These are phyloP conservation scores for Chrosomus eos DNA, from an alignment of 2,797 vertebrate genomes.

Conservation along the genomic window DNA sequence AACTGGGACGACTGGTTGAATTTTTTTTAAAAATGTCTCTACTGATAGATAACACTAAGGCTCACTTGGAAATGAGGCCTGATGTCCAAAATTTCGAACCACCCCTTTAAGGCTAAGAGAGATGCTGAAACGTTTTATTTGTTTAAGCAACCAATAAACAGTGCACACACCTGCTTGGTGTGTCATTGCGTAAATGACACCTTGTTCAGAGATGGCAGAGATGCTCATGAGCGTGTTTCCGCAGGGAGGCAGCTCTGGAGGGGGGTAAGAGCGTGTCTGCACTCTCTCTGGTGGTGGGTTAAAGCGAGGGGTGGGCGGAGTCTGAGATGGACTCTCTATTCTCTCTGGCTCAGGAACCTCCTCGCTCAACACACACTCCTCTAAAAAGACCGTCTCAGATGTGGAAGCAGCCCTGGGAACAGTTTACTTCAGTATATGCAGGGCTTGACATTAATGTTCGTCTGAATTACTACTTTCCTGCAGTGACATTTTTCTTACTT, in stretches of 20 bases:
- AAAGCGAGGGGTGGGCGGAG: conserved; percentile 52
- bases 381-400: background rate
- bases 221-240: conserved; percentile 76
- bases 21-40: too few species aligned
- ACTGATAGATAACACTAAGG: too few species aligned
- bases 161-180: conserved; percentile 77
- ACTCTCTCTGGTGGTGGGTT: conserved; percentile 67
- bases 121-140: background rate
- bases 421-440: background rate
- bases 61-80: too few species aligned
- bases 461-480: background rate
- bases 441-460: background rate
- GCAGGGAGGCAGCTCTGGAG: conserved; percentile 79
- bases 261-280: conserved; percentile 73
- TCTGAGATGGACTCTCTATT: background rate
- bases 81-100: too few species aligned
- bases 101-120: background rate
- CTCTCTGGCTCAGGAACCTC: background rate
- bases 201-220: conserved; percentile 82
- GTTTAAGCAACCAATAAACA: background rate
- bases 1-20: too few species aligned
- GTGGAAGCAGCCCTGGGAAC: conserved; percentile 3
- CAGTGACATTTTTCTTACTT: conserved; percentile 69
- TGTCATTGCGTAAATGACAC: conserved; percentile 84
- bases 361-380: background rate